Conservation (phyloP, 2,113 vertebrate genomes). For the Lasiurus borealis region DNA sequence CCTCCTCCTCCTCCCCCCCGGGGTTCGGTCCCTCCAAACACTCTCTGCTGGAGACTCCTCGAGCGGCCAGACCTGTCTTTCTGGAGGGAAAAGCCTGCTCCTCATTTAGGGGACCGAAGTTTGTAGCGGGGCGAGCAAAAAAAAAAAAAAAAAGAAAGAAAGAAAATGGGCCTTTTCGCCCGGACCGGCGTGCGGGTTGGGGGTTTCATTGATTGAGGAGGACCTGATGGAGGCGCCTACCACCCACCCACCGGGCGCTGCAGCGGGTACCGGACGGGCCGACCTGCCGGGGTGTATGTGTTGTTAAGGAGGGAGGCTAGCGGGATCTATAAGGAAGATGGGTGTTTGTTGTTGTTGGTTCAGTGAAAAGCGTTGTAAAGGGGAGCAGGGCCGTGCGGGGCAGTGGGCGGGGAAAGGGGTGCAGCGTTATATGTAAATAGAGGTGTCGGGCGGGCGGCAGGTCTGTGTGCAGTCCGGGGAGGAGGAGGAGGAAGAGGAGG, state of each 20-base stretch:
- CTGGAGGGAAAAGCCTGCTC: not conserved
- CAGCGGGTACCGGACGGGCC: too few relatives aligned
- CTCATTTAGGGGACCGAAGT: not conserved
- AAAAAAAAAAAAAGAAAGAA: not conserved
- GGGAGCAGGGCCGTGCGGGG: not conserved
- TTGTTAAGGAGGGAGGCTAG: not conserved
- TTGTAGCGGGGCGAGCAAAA: not conserved
- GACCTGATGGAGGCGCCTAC: not conserved
- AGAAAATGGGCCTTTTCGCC: not conserved
- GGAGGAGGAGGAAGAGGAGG: too few relatives aligned
- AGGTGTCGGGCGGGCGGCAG: not conserved
- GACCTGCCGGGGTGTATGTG: not conserved
- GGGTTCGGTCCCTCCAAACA: not conserved
- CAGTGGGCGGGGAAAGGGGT: accelerated
- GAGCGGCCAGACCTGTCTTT: not conserved
- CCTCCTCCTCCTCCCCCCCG: not conserved
- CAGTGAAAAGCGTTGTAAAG: not conserved
- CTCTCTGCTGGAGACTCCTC: not conserved
- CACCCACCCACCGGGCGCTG: not conserved
- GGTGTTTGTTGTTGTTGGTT: not conserved
- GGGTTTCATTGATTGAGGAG: not conserved
- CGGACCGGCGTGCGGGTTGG: not conserved
- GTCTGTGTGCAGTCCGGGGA: not conserved
- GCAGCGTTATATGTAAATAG: not conserved
- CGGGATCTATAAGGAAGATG: too few relatives aligned